Evolutionary conservation across 2,888 invertebrate genomes (phyloP).

Genomic region (Cremastinae sp.): DNA sequence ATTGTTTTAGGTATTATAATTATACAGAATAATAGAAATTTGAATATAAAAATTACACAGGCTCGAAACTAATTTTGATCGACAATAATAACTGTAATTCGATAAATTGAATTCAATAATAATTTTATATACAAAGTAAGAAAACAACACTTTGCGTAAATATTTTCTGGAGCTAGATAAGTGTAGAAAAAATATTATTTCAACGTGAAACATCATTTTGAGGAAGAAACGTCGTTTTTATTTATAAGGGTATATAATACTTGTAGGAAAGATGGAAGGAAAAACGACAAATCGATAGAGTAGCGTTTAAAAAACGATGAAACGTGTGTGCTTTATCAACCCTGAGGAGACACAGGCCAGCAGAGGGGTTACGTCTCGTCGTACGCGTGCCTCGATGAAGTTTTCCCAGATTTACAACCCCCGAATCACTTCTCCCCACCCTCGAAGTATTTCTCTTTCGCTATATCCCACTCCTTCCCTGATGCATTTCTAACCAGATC

Average conservation of each 20-base stretch:
- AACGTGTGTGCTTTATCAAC: constrained; percentile 75
- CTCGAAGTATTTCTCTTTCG: constrained; percentile 1
- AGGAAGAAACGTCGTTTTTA: not conserved
- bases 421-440: constrained; percentile 40
- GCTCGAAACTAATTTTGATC: no score
- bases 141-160: no score
- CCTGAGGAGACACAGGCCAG: constrained; percentile 68
- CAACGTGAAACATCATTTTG: not conserved
- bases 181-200: constrained; percentile 10
- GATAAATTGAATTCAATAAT: no score
- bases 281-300: constrained; percentile 45
- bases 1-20: no score
- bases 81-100: no score
- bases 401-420: constrained; percentile 76
- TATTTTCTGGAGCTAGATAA: no score
- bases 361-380: constrained; percentile 69
- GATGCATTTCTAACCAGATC: constrained; percentile 48
- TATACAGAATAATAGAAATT: no score
- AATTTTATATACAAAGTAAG: no score
- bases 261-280: constrained; percentile 20
- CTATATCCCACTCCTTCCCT: constrained; percentile 37
- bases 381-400: constrained; percentile 77
- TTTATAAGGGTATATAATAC: not conserved
- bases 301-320: constrained; percentile 72
- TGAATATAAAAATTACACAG: no score